A percentile compares a stretch with the other conserved stretches of the same genome.
Conservation (phyloP, 2,797 vertebrate genomes). For the Chaunax sp. region DNA sequence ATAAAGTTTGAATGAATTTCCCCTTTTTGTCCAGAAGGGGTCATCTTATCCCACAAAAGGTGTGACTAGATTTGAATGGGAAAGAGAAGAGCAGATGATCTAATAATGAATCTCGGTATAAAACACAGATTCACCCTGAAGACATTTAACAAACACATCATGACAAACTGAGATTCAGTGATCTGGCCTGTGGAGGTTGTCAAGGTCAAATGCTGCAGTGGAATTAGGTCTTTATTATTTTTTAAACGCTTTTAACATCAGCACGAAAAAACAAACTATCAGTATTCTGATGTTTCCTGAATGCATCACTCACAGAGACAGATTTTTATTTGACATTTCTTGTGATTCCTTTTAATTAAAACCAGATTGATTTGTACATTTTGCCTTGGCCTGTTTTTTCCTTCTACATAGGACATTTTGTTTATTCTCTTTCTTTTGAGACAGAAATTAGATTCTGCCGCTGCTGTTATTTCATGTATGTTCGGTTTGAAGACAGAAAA, state of each 20-base stretch:
- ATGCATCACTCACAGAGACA: constrained; percentile 55
- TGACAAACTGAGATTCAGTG: constrained; percentile 1
- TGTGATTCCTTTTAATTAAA: constrained; percentile 72
- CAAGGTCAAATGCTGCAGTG: constrained; percentile 47
- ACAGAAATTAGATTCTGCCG: constrained; percentile 31
- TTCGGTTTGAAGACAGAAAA: constrained; percentile 45
- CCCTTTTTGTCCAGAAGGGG: constrained; percentile 70
- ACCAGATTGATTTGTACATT: constrained; percentile 57
- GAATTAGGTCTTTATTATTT: constrained; percentile 22
- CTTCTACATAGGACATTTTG: constrained; percentile 10
- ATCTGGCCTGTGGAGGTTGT: constrained; percentile 5
- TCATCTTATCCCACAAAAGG: constrained; percentile 44
- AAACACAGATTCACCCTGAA: constrained; percentile 18
- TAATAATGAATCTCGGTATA: constrained; percentile 23
- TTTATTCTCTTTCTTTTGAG: constrained; percentile 30
- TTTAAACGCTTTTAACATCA: constrained; percentile 34
- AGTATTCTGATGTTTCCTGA: constrained; percentile 61
- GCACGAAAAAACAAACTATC: constrained; percentile 50
- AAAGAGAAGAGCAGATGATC: constrained; percentile 14
- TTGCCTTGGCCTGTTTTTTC: background rate
- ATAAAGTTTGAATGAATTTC: constrained; percentile 35
- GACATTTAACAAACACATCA: constrained; percentile 12
- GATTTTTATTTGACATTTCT: constrained; percentile 61
- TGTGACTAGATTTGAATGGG: background rate
- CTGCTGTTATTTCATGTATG: constrained; percentile 21